These are phyloP conservation scores for Coluber constrictor DNA, from an alignment of 2,797 vertebrate species.

Conservation along the genomic window DNA sequence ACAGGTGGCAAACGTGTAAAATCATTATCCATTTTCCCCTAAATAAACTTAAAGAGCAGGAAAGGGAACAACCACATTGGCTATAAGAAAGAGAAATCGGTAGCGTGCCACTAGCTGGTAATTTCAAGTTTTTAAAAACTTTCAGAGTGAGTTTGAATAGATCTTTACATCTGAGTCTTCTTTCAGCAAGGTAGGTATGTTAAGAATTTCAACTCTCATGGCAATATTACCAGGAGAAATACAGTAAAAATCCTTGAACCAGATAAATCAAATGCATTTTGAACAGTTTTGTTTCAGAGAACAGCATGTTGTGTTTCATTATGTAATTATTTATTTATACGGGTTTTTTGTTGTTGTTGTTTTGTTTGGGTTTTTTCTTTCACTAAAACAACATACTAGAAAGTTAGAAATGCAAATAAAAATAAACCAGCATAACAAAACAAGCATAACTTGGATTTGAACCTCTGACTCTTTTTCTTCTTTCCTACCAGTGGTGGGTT, in stretches of 20 bases:
- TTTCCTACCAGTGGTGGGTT: background rate
- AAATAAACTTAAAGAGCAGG: background rate
- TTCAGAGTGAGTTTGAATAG: background rate
- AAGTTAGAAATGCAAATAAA: background rate
- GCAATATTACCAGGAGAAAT: background rate
- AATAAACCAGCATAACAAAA: background rate
- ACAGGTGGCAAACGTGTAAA: background rate
- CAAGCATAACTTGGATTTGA: background rate
- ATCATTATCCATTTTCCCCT: background rate
- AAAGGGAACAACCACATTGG: background rate
- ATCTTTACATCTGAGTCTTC: background rate
- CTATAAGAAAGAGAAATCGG: background rate
- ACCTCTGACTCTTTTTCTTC: background rate
- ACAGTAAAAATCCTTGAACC: background rate
- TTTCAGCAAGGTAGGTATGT: background rate
- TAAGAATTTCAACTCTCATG: background rate
- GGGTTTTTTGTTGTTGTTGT: background rate
- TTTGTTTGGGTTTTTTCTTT: background rate
- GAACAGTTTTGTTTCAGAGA: constrained; percentile 3
- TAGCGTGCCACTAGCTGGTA: background rate
- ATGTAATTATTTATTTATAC: background rate
- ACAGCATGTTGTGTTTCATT: background rate
- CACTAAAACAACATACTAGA: background rate
- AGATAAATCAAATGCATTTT: background rate
- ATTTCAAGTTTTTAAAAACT: background rate